Evolutionary conservation across 2,888 invertebrate genomes (phyloP), one percentile per base, ranked within the genome.

Genomic region (Cheilosia urbana): DNA sequence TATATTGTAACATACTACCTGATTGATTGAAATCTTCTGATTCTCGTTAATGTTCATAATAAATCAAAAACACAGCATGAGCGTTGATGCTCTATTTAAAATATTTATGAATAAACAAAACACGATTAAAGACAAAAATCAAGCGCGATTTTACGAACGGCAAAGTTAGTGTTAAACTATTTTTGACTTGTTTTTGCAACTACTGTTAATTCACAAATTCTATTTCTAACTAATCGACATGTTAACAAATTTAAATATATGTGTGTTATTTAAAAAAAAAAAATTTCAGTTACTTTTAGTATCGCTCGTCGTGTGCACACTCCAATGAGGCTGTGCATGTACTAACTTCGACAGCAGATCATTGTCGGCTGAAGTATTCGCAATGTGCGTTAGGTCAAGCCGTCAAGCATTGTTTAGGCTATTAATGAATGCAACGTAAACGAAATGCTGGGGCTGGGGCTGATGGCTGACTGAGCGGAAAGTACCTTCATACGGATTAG

Each of bases 271-370:
- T 71, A 85, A 49, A 87, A 87, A 80, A 49, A 85, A 49, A 87
- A 87, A 80, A 49, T 19, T 58, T 57, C 47, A 19, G 45, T 80
- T 71, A 45, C 27, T n/a, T 49, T 42, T 58, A 40, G 27, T 80
- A 53, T 66, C 88, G 88, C 87, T 78, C 87, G 88, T 76, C 89
- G 90, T 91, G 91, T 91, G 92, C 92, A 92, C 92, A 92, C 92
- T 92, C 92, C 92, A 90, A 90, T 90, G 90, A 90, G 92, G 92
- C 92, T 92, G 92, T 92, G 92, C 92, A 90, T 88, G 90, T 90
- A 92, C 92, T 92, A 90, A 92, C 91, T 90, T 88, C 88, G 88
- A 89, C 89, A 82, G 87, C 89, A 89, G 88, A 90, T 90, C 89
- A 89, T 89, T 89, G 89, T 89, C 89, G 89, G 89, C 89, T 91